Evolutionary conservation across 2,113 vertebrate species (phyloP).

Genomic region (Phocoena phocoena): DNA sequence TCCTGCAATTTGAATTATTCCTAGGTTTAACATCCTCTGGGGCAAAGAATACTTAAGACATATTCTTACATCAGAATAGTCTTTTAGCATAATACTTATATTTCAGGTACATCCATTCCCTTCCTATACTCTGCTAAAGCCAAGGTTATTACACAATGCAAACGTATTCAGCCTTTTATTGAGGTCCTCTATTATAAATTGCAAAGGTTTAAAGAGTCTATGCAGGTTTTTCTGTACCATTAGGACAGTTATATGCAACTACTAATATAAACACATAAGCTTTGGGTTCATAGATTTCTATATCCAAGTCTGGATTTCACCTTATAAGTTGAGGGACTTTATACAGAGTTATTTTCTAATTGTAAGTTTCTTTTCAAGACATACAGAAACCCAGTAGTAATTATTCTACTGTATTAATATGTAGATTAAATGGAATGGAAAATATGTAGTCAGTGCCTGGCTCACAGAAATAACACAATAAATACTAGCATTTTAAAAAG

Average conservation of each 20-base stretch:
- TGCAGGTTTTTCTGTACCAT: not conserved
- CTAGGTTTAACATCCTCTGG: not conserved
- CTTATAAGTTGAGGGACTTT: not conserved
- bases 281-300: not conserved
- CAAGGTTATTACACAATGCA: not conserved
- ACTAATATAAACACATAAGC: not conserved
- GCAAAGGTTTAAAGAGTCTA: not conserved
- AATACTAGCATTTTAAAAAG: not conserved
- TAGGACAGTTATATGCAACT: not conserved
- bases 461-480: not conserved
- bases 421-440: slow-evolving; percentile 33
- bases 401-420: not conserved
- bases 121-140: not conserved
- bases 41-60: not conserved
- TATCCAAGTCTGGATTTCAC: not conserved
- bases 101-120: not conserved
- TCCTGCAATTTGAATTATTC: not conserved
- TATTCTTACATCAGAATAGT: not conserved
- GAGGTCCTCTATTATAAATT: not conserved
- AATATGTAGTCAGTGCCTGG: not conserved
- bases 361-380: not conserved
- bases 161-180: not conserved
- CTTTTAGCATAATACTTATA: not conserved
- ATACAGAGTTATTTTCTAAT: not conserved
- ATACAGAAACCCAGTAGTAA: not conserved